These are phyloP conservation scores for Syrmaticus mikado DNA, from an alignment of 2,113 vertebrate genomes.

Conservation along the genomic window DNA sequence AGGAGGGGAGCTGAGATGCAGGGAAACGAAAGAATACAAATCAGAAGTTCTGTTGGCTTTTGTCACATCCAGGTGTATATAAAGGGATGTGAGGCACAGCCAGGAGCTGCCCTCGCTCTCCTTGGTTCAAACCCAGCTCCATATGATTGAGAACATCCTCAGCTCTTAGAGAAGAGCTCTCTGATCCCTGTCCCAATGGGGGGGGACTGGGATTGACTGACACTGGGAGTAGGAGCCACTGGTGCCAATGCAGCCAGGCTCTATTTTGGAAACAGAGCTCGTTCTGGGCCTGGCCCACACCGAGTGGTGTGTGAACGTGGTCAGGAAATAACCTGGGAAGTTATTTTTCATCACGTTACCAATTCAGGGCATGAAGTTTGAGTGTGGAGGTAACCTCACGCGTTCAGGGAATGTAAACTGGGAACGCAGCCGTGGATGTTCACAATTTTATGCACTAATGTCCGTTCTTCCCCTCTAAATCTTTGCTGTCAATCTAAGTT, in stretches of 20 bases:
- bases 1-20: neutral
- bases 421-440: neutral
- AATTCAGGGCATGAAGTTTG: neutral
- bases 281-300: neutral
- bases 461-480: neutral
- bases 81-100: neutral
- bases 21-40: neutral
- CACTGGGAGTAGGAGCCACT: neutral
- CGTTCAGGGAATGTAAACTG: rapidly evolving
- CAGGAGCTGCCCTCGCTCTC: neutral
- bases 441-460: neutral
- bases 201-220: rapidly evolving
- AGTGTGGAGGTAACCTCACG: neutral
- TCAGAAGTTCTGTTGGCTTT: neutral
- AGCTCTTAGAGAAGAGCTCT: neutral
- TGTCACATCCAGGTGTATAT: rapidly evolving
- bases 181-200: neutral
- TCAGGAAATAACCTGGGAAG: neutral
- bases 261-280: neutral
- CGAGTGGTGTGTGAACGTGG: neutral
- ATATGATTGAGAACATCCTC: neutral
- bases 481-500: neutral
- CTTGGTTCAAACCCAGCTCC: neutral
- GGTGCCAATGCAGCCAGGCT: neutral
- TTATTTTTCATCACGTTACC: rapidly evolving